Percentiles rank a stretch among this genome's conserved stretches.
Evolutionary conservation across 1,140 invertebrate genomes (phyloP).

Genomic region (Dendrolimus punctatus): DNA sequence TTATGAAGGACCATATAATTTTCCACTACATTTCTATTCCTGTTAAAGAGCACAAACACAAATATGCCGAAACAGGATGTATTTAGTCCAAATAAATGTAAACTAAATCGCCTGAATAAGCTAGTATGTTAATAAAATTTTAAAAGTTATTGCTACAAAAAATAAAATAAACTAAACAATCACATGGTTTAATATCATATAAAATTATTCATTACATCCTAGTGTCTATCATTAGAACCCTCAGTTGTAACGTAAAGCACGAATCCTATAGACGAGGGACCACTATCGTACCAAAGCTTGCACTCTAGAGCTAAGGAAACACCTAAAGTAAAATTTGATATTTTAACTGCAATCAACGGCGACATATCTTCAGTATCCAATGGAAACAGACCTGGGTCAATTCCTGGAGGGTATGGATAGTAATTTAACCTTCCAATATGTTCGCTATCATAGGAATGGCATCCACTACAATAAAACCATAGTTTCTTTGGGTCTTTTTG

Average conservation of each 20-base stretch:
- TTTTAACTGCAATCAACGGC: conserved; percentile 45
- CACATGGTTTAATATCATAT: background rate
- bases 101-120: too few relatives aligned
- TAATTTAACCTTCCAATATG: conserved; percentile 48
- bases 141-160: too few relatives aligned
- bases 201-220: conserved; percentile 9
- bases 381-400: conserved; percentile 38
- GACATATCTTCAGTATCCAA: conserved; percentile 22
- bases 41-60: too few relatives aligned
- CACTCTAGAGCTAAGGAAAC: conserved; percentile 47
- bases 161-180: too few relatives aligned
- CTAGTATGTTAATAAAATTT: too few relatives aligned
- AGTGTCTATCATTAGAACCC: conserved; percentile 7
- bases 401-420: conserved; percentile 52
- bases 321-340: conserved; percentile 46
- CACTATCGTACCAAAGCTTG: conserved; percentile 45
- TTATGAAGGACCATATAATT: too few relatives aligned
- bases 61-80: too few relatives aligned
- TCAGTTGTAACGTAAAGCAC: conserved; percentile 41
- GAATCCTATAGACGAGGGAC: conserved; percentile 37
- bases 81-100: too few relatives aligned
- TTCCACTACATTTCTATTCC: too few relatives aligned
- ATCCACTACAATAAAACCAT: conserved; percentile 45
- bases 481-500: conserved; percentile 33
- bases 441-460: conserved; percentile 45